These are phyloP conservation scores for Jordanella pulchra DNA, from an alignment of 2,797 vertebrate species.

Conservation along the genomic window DNA sequence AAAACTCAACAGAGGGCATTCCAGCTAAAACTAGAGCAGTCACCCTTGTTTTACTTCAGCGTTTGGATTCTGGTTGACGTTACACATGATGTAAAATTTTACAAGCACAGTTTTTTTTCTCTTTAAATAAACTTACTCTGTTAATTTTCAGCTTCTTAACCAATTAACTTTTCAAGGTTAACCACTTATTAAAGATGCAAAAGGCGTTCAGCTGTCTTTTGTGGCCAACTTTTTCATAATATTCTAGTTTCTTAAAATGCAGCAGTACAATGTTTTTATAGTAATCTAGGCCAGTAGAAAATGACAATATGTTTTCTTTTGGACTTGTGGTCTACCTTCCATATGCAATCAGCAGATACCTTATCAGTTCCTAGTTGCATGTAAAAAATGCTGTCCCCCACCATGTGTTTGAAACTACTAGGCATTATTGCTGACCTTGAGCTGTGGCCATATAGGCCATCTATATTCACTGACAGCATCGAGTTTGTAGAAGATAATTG, in stretches of 20 bases:
- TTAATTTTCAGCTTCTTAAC: not conserved
- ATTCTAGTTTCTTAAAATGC: not conserved
- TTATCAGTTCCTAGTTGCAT: constrained; percentile 65
- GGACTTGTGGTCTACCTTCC: constrained; percentile 55
- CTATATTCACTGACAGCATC: constrained; percentile 80
- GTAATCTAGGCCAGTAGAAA: constrained; percentile 42
- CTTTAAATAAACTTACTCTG: not conserved
- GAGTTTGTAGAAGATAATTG: constrained; percentile 81
- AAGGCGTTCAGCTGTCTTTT: not conserved
- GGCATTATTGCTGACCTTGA: constrained; percentile 74
- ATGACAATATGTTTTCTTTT: constrained; percentile 49
- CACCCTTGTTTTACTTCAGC: too few relatives aligned
- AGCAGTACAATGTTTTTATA: not conserved
- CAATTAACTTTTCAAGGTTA: not conserved
- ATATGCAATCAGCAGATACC: constrained; percentile 65
- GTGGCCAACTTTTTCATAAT: not conserved
- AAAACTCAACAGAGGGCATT: too few relatives aligned
- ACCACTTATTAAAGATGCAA: not conserved
- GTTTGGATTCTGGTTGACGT: too few relatives aligned
- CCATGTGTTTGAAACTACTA: constrained; percentile 60
- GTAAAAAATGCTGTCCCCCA: constrained; percentile 52
- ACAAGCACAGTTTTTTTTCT: too few relatives aligned
- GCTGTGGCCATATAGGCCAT: constrained; percentile 64
- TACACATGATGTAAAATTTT: too few relatives aligned
- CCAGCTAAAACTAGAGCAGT: too few relatives aligned